Evolutionary conservation across 2,113 vertebrate genomes (phyloP), one percentile per base, ranked within the genome.

Genomic region (Mesoclemmys tuberculata): DNA sequence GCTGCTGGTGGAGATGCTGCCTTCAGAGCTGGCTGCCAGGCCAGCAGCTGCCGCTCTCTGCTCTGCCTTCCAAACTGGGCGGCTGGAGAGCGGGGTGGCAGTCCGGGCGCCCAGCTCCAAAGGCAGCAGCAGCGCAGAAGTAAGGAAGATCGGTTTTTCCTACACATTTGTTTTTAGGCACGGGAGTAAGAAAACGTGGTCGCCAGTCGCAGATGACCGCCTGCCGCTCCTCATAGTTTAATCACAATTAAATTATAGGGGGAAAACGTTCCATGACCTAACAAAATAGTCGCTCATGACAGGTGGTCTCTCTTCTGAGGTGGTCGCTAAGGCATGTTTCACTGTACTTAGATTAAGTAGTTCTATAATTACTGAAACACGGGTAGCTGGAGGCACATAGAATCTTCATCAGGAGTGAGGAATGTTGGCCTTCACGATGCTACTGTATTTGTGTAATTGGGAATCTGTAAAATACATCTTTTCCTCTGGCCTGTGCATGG

Each of bases 361-460:
- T 11, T 44, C 38, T 75, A 5, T 75, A 44, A 44, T 75, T 93
- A 96, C 93, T 0, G 16, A 94, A 90, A 77, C 90, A 82, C 14
- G 56, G 46, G 80, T 48, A 92, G 89, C 64, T 87, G 93, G 85
- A 93, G 56, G 83, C 85, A 92, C 82, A 55, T 35, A 85, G 92
- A 68, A 84, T 94, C 90, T 82, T 90, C 94, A 93, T 93, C 79
- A 94, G 46, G 29, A 55, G 52, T 27, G 90, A 74, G 93, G 92
- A 95, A 95, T 81, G 85, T 41, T 51, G 93, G 88, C 10, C 7
- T 85, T 78, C 77, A 56, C 51, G 71, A 3, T 22, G 84, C 21
- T 64, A 14, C 51, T 52, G 51, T 52, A 82, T 83, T 81, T 94
- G 89, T 87, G 93, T 8, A 64, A 64, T 46, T 82, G 88, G 24